A percentile compares a stretch with the other conserved stretches of the same genome.
phyloP scores from a whole-genome alignment of 2,888 invertebrate species.

The Agrotis clavis region DNA sequence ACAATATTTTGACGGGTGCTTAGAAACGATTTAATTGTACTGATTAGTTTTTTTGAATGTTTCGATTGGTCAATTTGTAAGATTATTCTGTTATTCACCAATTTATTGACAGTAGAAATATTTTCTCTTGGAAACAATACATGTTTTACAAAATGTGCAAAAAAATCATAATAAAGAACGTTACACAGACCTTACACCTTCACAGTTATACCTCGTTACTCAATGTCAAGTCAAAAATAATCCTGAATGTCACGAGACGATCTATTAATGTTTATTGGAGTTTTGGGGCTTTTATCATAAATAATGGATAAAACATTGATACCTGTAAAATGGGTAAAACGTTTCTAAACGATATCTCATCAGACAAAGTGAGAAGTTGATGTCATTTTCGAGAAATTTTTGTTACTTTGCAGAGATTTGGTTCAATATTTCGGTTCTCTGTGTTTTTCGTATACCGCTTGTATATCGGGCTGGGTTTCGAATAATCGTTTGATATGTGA shows the following conservation, averaged over 20 bases:
- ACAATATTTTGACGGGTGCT: no score
- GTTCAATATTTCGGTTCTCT: background rate
- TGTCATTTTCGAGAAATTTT: background rate
- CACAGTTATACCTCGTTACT: constrained; percentile 20
- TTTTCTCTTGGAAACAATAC: background rate
- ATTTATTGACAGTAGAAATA: background rate
- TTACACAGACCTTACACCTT: background rate
- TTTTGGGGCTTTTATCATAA: constrained; percentile 20
- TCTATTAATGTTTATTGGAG: constrained; percentile 41
- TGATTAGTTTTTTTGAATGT: no score
- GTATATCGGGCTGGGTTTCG: no score
- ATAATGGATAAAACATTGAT: constrained; percentile 24
- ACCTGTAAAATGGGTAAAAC: background rate
- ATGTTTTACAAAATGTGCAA: background rate
- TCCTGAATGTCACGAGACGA: constrained; percentile 37
- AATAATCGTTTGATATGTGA: no score
- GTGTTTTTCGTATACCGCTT: no score
- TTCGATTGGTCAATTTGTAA: no score
- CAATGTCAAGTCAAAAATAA: constrained; percentile 48
- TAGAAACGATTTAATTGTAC: no score
- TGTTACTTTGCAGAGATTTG: background rate
- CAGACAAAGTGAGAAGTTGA: background rate
- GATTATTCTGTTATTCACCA: background rate
- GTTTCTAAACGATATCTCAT: constrained; percentile 1
- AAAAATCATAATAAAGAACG: background rate